phyloP scores from a whole-genome alignment of 2,113 vertebrate genomes.

The Apteryx mantelli region DNA sequence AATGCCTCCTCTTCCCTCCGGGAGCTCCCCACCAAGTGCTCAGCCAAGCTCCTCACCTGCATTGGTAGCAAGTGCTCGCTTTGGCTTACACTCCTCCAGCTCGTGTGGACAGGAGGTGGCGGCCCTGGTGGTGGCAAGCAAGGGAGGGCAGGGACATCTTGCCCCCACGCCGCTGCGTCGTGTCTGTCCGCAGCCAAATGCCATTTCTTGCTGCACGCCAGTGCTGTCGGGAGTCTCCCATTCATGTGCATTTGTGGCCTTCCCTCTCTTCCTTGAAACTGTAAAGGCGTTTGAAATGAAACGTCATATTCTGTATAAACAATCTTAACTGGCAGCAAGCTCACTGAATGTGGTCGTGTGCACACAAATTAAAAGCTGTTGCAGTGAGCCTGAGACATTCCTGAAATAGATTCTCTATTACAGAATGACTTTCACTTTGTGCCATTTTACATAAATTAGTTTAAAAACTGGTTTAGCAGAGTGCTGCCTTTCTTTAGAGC shows the following conservation, averaged over 20 bases:
- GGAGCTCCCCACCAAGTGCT: neutral
- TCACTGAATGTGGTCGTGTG: neutral
- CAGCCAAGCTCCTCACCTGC: neutral
- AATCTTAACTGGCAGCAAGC: conserved; percentile 25
- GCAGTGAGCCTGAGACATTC: neutral
- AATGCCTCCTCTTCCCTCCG: too few species aligned
- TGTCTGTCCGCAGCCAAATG: neutral
- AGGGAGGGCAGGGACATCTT: neutral
- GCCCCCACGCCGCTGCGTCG: rapidly evolving
- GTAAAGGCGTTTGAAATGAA: conserved; percentile 5
- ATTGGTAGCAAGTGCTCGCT: neutral
- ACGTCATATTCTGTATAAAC: conserved; percentile 5
- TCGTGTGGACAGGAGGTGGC: neutral
- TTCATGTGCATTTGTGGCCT: neutral
- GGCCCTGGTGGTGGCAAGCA: neutral
- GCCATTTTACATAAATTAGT: neutral
- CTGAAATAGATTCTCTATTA: neutral
- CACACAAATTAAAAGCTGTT: conserved; percentile 12
- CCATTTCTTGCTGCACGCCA: neutral
- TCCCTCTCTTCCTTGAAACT: neutral
- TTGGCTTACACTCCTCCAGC: neutral
- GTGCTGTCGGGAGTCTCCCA: neutral
- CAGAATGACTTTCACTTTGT: neutral
- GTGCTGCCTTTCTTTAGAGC: neutral
- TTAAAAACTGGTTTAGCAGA: neutral